Conservation (phyloP, 2,113 vertebrate species). For the Eclectus roratus region DNA sequence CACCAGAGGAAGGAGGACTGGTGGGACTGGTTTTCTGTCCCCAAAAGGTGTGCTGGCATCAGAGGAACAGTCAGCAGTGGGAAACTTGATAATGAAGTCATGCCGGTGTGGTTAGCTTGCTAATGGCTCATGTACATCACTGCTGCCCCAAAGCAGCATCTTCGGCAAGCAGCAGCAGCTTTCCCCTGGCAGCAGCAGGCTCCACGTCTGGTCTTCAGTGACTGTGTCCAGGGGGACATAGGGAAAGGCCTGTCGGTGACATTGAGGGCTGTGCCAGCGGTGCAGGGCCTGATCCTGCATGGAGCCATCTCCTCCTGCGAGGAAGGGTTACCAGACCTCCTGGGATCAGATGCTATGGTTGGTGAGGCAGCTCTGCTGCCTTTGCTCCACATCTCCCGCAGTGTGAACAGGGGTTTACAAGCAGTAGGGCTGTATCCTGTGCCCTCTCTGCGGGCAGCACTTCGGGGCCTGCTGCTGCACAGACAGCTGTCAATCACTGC, state of each 20-base stretch:
- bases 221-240: neutral
- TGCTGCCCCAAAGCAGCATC: neutral
- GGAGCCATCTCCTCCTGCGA: neutral
- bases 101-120: neutral
- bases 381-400: accelerated
- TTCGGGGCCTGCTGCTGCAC: constrained; percentile 29
- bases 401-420: neutral
- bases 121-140: neutral
- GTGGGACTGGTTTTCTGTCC: neutral
- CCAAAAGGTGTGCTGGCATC: neutral
- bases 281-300: neutral
- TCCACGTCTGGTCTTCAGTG: neutral
- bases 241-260: neutral
- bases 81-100: constrained; percentile 45
- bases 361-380: neutral
- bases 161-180: neutral
- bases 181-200: constrained; percentile 23
- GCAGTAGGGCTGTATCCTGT: neutral
- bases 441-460: neutral
- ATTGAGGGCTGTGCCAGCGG: neutral
- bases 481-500: neutral
- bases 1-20: neutral
- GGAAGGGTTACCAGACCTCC: neutral
- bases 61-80: constrained; percentile 15
- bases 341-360: accelerated